These are phyloP conservation scores for Leptopilina boulardi DNA, from an alignment of 1,140 invertebrate species.

Conservation along the genomic window DNA sequence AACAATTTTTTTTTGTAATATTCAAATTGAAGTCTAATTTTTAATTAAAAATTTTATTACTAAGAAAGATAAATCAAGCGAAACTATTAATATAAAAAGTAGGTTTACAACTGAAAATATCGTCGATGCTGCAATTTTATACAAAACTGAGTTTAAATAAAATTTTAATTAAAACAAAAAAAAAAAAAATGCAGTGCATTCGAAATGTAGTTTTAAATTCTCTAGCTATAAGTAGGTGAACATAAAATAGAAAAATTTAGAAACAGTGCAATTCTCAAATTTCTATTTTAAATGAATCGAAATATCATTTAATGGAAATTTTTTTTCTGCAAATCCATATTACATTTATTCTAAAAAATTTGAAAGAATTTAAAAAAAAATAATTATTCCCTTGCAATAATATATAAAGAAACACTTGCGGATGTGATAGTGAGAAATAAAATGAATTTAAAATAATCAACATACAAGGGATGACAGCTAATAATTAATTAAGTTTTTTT, in stretches of 20 bases:
- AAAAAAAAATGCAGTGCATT: conserved; percentile 9
- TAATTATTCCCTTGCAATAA: not conserved
- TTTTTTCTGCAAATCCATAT: not conserved
- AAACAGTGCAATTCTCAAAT: conserved; percentile 1
- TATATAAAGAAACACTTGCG: not conserved
- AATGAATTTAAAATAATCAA: conserved; percentile 9
- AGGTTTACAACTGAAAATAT: conserved; percentile 1
- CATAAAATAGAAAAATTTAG: not conserved
- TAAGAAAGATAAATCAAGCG: no score
- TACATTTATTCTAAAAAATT: not conserved
- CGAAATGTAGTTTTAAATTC: not conserved
- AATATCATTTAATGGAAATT: not conserved
- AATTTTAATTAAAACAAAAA: not conserved
- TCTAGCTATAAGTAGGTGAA: not conserved
- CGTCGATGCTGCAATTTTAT: conserved; percentile 18
- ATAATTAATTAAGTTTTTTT: not conserved
- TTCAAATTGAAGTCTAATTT: not conserved
- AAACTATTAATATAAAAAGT: not conserved
- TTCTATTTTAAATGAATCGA: not conserved
- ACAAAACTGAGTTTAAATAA: conserved; percentile 4
- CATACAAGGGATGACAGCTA: conserved; percentile 21
- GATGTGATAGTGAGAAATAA: conserved; percentile 15
- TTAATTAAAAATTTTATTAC: not conserved
- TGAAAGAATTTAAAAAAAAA: not conserved
- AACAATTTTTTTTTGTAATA: no score